Conservation (phyloP, 2,888 invertebrate species). For the Epicampocera succincta region DNA sequence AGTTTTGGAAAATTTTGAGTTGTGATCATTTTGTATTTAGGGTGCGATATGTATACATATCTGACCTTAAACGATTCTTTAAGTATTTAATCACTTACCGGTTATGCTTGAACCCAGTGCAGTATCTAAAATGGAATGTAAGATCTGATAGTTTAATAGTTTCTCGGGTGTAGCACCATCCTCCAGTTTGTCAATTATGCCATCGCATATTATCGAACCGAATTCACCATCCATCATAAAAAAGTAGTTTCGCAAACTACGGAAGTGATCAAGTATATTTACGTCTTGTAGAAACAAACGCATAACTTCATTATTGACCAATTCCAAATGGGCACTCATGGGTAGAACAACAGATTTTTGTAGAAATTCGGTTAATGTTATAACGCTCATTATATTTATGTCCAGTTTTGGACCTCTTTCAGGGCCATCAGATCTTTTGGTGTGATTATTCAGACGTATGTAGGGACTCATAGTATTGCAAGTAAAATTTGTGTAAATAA, state of each 20-base stretch:
- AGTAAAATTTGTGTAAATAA: conserved; percentile 74
- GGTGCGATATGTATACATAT: no score
- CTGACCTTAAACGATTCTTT: no score
- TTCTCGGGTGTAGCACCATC: conserved; percentile 86
- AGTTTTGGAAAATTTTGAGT: no score
- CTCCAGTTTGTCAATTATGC: conserved; percentile 86
- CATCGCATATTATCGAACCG: conserved; percentile 87
- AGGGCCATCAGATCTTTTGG: conserved; percentile 3
- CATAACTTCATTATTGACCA: conserved; percentile 88
- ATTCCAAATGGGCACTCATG: conserved; percentile 85
- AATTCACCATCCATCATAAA: conserved; percentile 92
- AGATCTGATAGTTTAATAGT: conserved; percentile 86
- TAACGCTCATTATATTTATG: conserved; percentile 73
- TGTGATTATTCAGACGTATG: conserved; percentile 72
- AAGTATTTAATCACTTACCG: conserved; percentile 79
- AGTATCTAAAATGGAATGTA: conserved; percentile 87
- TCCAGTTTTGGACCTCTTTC: conserved; percentile 59
- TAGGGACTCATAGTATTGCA: conserved; percentile 72
- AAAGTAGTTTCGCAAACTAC: conserved; percentile 89
- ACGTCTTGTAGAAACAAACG: conserved; percentile 87
- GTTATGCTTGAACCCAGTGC: conserved; percentile 87
- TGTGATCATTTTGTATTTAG: no score
- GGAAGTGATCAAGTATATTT: conserved; percentile 85
- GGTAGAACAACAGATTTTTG: conserved; percentile 87
- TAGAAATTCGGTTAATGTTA: conserved; percentile 83